Evolutionary conservation across 2,797 vertebrate species (phyloP), one percentile per base, ranked within the genome.

Genomic region (Eutrigla gurnardus): DNA sequence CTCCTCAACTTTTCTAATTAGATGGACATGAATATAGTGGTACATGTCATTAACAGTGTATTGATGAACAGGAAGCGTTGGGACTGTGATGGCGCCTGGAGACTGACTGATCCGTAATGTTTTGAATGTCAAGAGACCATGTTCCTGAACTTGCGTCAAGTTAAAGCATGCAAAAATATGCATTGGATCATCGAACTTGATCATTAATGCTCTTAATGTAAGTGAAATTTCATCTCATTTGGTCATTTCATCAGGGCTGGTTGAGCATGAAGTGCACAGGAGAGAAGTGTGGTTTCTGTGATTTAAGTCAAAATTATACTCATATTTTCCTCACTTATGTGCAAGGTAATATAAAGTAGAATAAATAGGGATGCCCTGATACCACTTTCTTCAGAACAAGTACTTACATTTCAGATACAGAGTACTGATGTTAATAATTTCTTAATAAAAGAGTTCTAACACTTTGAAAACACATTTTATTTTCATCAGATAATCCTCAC

Each of bases 1-100:
- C 89, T 81, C 62, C 76, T 91, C 77, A 88, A 90, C 86, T 91
- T 92, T 90, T 93, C 86, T 86, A 89, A 93, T 93, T 92, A 90
- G 79, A 87, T 71, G 74, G 78, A 91, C 87, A 88, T 86, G 86
- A 88, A 88, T 87, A 82, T 78, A 87, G 80, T 83, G 83, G 81
- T 82, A 77, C 59, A 78, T 91, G 77, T 84, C 81, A 90, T 93
- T 85, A 90, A 70, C 58, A 89, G 86, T 79, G 85, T 85, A 86
- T 84, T 86, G 86, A 89, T 82, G 88, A 82, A 82, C 77, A 73
- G 50, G 84, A 71, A 80, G 85, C 86, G 7, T 25, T 49, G 85
- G 87, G 90, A 86, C 81, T 42, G 57, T 4, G 72, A 70, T 43
- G 50, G 70, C 64, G 77, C 74, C 80, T n/a, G 58, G 84, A 88